Evolutionary conservation across 1,140 invertebrate species (phyloP).

Genomic region (Drosophila nigrodunni): DNA sequence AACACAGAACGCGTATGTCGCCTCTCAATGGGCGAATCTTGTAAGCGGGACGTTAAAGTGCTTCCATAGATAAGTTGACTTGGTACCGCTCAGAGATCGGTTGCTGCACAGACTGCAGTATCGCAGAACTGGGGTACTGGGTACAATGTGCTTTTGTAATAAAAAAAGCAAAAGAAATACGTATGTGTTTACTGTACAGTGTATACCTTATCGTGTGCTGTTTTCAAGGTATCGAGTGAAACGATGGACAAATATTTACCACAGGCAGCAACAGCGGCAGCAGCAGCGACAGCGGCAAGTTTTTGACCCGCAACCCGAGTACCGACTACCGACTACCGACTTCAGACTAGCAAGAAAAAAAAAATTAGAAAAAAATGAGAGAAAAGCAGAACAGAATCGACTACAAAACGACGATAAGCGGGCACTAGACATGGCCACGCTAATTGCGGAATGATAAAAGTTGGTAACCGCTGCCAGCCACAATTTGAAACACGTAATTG

Average conservation of each 20-base stretch:
- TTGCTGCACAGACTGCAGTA: not conserved
- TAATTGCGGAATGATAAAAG: conserved; percentile 81
- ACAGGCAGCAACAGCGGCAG: conserved; percentile 21
- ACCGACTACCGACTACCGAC: conserved; percentile 41
- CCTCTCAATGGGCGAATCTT: conserved; percentile 79
- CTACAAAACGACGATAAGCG: conserved; percentile 57
- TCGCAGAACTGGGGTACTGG: not conserved
- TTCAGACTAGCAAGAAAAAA: no score
- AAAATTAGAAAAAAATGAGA: not conserved
- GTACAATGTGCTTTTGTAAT: conserved; percentile 1
- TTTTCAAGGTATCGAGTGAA: conserved; percentile 68
- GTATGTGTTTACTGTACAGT: conserved; percentile 44
- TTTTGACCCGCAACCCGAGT: conserved; percentile 37
- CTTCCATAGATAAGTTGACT: conserved; percentile 57
- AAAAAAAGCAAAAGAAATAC: conserved; percentile 44
- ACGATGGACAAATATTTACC: conserved; percentile 77
- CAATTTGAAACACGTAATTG: conserved; percentile 52
- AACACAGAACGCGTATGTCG: conserved; percentile 57
- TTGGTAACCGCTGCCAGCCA: conserved; percentile 53
- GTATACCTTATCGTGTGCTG: conserved; percentile 23
- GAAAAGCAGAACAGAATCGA: not conserved
- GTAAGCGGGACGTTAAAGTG: conserved; percentile 53
- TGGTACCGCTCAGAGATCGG: conserved; percentile 17
- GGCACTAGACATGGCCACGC: conserved; percentile 67
- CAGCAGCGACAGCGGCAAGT: conserved; percentile 45